Evolutionary conservation across 2,888 invertebrate species (phyloP).

Genomic region (Neocrepidodera transversa): DNA sequence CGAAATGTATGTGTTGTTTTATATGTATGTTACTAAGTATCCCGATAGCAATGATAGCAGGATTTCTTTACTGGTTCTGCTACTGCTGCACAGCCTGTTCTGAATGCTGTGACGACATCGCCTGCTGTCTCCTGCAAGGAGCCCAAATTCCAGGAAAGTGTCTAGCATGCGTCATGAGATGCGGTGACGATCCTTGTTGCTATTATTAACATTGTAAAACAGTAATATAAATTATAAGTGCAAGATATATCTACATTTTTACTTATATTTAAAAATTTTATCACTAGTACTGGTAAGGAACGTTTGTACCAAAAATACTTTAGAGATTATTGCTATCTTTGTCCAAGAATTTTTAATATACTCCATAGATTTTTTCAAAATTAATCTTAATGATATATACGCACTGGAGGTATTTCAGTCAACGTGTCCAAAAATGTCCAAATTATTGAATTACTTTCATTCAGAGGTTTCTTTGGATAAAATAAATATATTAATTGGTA

Average conservation of each 20-base stretch:
- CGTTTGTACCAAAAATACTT: too few relatives aligned
- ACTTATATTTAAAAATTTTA: too few relatives aligned
- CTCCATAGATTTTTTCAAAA: too few relatives aligned
- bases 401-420: too few relatives aligned
- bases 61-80: not conserved
- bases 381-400: too few relatives aligned
- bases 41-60: conserved; percentile 2
- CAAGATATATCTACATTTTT: conserved; percentile 12
- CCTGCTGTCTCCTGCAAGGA: not conserved
- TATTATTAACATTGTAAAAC: conserved; percentile 6
- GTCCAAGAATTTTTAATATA: too few relatives aligned
- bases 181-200: not conserved
- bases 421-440: too few relatives aligned
- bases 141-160: not conserved
- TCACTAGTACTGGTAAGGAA: too few relatives aligned
- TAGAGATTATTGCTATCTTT: too few relatives aligned
- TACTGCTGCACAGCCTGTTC: not conserved
- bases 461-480: too few relatives aligned
- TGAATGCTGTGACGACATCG: not conserved
- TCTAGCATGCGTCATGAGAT: not conserved
- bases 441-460: too few relatives aligned
- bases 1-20: not conserved
- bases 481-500: too few relatives aligned
- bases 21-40: not conserved
- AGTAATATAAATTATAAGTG: conserved; percentile 1